Conservation (phyloP, 2,888 invertebrate species). For the Eretmocerus hayati region DNA sequence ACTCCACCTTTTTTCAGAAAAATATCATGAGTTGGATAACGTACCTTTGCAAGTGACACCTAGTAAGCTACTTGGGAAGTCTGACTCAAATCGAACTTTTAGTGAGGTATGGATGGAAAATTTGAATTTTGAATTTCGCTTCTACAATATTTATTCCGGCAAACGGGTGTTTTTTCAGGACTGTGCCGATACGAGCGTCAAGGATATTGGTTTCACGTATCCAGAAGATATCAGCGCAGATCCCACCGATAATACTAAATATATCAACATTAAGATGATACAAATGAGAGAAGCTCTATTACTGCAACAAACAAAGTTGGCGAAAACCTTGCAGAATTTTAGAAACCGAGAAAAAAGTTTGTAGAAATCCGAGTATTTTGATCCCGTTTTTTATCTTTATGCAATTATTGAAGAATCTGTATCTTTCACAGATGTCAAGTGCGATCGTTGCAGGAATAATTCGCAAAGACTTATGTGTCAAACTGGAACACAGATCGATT, state of each 20-base stretch:
- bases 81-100: slow-evolving; percentile 61
- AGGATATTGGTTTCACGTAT: slow-evolving; percentile 58
- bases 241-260: slow-evolving; percentile 59
- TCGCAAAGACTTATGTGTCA: slow-evolving; percentile 29
- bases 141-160: no score
- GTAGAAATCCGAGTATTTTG: no score
- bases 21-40: slow-evolving; percentile 63
- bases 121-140: neutral
- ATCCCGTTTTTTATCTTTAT: no score
- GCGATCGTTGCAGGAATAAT: slow-evolving; percentile 12
- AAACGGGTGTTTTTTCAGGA: slow-evolving; percentile 47
- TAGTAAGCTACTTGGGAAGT: slow-evolving; percentile 63
- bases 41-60: slow-evolving; percentile 66
- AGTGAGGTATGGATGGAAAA: slow-evolving; percentile 40
- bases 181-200: slow-evolving; percentile 52
- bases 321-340: slow-evolving; percentile 46
- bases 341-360: slow-evolving; percentile 45
- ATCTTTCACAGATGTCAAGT: no score
- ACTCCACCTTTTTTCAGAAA: slow-evolving; percentile 25
- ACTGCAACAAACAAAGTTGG: slow-evolving; percentile 58
- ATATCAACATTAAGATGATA: slow-evolving; percentile 58
- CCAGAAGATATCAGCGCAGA: slow-evolving; percentile 57
- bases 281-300: slow-evolving; percentile 57
- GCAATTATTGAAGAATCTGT: no score
- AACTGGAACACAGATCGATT: slow-evolving; percentile 38